Base-by-base conservation (phyloP, 2,888 invertebrate species). In the Sarcophaga caerulescens region DNA sequence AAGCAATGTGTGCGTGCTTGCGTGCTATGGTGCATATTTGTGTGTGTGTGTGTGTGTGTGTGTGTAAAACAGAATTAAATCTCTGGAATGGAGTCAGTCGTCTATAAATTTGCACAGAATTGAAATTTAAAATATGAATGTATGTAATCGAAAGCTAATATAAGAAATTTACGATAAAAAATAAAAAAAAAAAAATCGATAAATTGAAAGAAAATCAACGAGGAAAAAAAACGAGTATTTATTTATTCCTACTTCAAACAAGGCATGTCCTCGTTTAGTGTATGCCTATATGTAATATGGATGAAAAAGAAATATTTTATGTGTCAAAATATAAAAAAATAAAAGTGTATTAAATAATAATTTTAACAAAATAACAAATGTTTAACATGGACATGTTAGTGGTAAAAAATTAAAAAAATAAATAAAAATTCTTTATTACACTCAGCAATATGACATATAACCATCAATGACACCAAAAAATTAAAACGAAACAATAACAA, bases 251-350 rank as follows among this genome's bases (percentile, higher is more conserved):
- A 23, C 10, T 21, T 19, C n/a, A 52, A 21, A 12, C 65, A 84
- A 45, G 57, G 59, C 23, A 79, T 84, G 83, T 60, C 78, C 73
- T 74, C 60, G 70, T 83, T 83, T 68, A 68, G 25, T 47, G 47
- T 74, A 23, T 59, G 47, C 0, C 35, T 35, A 35, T 35, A 35
- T 35, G 8, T 35, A 10, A 35, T 35, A 2, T 35, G 8, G 35
- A 35, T 11, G 14, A 66, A 83, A 82, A 60, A 73, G 35, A 19
- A 8, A 11, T 45, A 45, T 19, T 19, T 19, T 12, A 23, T 12
- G n/a, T 65, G 19, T 14, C 71, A 63, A 21, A 59, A 77, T 21
- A 57, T 21, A 66, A 19, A 19, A 35, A 52, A 23, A 35, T 8
- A 35, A 35, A 35, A 35, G 35, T 35, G 10, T 35, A 35, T 35